Conservation (phyloP, 2,888 invertebrate species). For the Scaptomyza parva region DNA sequence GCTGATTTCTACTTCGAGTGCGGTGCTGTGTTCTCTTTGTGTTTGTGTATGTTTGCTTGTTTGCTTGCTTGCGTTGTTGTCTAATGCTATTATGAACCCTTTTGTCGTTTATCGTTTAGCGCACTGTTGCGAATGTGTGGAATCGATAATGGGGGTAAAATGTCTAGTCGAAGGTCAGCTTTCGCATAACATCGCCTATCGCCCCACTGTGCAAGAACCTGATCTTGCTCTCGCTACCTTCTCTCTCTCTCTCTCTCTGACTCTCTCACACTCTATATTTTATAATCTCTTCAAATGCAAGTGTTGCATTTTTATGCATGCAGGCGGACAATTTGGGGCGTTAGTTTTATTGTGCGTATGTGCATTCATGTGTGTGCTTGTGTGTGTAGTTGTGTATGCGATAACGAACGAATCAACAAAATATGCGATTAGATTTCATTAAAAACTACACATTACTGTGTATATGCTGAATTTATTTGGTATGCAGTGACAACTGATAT, state of each 20-base stretch:
- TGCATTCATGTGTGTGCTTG: slow-evolving; percentile 3
- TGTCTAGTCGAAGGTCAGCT: slow-evolving; percentile 40
- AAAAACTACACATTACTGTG: slow-evolving; percentile 31
- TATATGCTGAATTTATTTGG: slow-evolving; percentile 1
- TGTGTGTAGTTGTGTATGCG: slow-evolving; percentile 37
- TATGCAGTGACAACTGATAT: slow-evolving; percentile 32
- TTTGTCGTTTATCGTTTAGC: slow-evolving; percentile 53
- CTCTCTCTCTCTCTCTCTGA: slow-evolving; percentile 3
- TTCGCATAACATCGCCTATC: neutral
- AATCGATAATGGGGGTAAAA: slow-evolving; percentile 46
- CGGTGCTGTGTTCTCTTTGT: slow-evolving; percentile 2
- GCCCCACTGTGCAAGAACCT: slow-evolving; percentile 44
- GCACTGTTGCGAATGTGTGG: slow-evolving; percentile 39
- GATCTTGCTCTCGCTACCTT: slow-evolving; percentile 19
- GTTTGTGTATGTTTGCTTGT: slow-evolving; percentile 3
- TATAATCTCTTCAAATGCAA: slow-evolving; percentile 1
- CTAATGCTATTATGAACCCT: slow-evolving; percentile 54
- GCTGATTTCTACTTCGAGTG: slow-evolving; percentile 8
- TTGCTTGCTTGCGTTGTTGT: slow-evolving; percentile 21
- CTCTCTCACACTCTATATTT: slow-evolving; percentile 5
- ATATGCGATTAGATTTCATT: slow-evolving; percentile 69
- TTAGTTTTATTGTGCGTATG: slow-evolving; percentile 1
- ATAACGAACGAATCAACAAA: slow-evolving; percentile 61
- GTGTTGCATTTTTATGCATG: slow-evolving; percentile 40
- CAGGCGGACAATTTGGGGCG: slow-evolving; percentile 52